These are phyloP conservation scores for Phaethon lepturus DNA, from an alignment of 2,113 vertebrate species.

Conservation along the genomic window DNA sequence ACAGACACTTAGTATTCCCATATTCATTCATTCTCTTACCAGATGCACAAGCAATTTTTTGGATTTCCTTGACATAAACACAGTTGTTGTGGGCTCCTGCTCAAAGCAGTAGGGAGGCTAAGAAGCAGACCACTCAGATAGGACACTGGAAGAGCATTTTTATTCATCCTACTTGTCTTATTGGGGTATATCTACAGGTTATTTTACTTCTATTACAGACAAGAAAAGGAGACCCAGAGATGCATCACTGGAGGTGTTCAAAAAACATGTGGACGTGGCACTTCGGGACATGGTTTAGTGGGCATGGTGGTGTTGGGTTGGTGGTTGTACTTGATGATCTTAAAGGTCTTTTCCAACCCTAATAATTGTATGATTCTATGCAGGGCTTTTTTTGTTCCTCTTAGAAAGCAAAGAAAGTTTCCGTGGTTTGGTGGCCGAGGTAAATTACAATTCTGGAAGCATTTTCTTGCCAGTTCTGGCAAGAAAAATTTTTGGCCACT, in stretches of 20 bases:
- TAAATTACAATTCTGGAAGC: neutral
- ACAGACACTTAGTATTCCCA: neutral
- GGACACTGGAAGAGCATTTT: neutral
- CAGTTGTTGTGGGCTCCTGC: neutral
- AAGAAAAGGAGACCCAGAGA: neutral
- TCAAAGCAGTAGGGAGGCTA: neutral
- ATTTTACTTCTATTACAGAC: neutral
- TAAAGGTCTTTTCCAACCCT: too few species aligned
- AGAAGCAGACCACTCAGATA: neutral
- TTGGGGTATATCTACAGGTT: neutral
- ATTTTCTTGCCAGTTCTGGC: neutral
- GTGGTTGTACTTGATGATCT: too few species aligned
- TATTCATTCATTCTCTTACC: neutral
- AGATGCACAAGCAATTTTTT: neutral
- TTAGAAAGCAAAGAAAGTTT: neutral
- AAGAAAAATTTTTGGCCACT: too few species aligned
- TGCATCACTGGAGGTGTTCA: too few species aligned
- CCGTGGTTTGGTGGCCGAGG: neutral
- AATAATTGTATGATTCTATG: too few species aligned
- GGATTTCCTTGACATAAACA: neutral
- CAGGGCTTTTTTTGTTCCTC: neutral
- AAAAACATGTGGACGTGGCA: too few species aligned
- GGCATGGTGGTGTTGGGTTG: too few species aligned
- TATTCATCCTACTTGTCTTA: neutral
- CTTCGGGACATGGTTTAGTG: too few species aligned